Evolutionary conservation across 2,888 invertebrate genomes (phyloP), one percentile per base, ranked within the genome.

Genomic region (Neria commutata): DNA sequence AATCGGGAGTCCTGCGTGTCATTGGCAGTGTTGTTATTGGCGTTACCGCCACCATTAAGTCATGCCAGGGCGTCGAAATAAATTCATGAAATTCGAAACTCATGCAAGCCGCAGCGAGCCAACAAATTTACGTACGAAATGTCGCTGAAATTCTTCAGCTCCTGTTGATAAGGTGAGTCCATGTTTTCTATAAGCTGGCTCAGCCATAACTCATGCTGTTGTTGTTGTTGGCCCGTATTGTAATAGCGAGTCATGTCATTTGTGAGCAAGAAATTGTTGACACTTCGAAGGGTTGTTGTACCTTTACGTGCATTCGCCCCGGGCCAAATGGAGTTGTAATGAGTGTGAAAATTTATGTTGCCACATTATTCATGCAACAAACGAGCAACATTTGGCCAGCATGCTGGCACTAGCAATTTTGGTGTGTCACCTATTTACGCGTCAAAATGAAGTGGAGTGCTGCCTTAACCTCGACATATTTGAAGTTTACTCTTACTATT

Each of bases 321-420:
- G 47, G 53, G 60, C 68, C 63, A 74, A 72, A 72, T 72, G 69
- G 73, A 74, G 71, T 72, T 72, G 71, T 72, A 72, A 72, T 72
- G 74, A 72, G 74, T 73, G 71, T 72, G 73, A 72, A 72, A 72
- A 72, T 73, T 74, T 71, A 72, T 72, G 71, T 73, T 73, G 71
- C 74, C 71, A 72, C 74, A 72, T 72, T 74, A 71, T 74, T 72
- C 71, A 72, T 71, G 74, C 71, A 72, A 67, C 16, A 10, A 23
- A 26, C 17, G 10, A 25, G 14, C 29, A 19, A 26, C n/a, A n/a
- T n/a, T n/a, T n/a, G n/a, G n/a, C n/a, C n/a, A n/a, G n/a, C n/a
- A n/a, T n/a, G n/a, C n/a, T n/a, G n/a, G n/a, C n/a, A n/a, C n/a
- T n/a, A n/a, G n/a, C n/a, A n/a, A n/a, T n/a, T n/a, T n/a, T n/a